A percentile compares a stretch with the other conserved stretches of the same genome.
Evolutionary conservation across 1,140 invertebrate species (phyloP).

Genomic region (Drosophila pachea): DNA sequence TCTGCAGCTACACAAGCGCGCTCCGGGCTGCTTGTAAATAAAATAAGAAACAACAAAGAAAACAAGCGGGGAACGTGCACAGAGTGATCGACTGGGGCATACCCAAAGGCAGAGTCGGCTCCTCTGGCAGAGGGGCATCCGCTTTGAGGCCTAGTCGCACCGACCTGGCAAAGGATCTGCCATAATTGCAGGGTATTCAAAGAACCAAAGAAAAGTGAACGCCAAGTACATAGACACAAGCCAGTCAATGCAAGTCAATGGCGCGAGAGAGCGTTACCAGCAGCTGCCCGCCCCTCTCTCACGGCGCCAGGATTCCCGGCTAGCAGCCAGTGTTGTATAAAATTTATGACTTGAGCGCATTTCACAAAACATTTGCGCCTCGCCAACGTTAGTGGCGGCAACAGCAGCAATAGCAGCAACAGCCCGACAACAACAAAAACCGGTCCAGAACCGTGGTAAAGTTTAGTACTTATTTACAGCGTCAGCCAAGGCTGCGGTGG

Average conservation of each 20-base stretch:
- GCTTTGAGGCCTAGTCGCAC: too few relatives aligned
- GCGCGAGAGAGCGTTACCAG: conserved; percentile 19
- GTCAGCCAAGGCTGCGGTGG: conserved; percentile 42
- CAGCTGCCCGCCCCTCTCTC: not conserved
- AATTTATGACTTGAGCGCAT: conserved; percentile 75
- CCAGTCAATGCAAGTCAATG: conserved; percentile 74
- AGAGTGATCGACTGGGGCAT: not conserved
- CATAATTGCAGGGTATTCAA: not conserved
- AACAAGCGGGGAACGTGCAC: not conserved
- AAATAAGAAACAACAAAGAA: conserved; percentile 17
- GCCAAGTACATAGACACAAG: conserved; percentile 65
- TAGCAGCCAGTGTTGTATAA: conserved; percentile 62
- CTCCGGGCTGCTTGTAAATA: conserved; percentile 60
- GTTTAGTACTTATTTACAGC: conserved; percentile 67
- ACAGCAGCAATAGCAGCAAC: conserved; percentile 33
- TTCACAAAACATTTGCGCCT: conserved; percentile 75
- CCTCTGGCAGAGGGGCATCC: too few relatives aligned
- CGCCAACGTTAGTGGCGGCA: conserved; percentile 32
- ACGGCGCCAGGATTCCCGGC: not conserved
- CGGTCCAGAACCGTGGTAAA: conserved; percentile 59
- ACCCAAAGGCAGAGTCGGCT: not conserved
- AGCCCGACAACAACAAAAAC: conserved; percentile 36
- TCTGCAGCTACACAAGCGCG: conserved; percentile 11
- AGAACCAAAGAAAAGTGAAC: conserved; percentile 50
- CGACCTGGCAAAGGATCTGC: too few relatives aligned